Conservation (phyloP, 2,797 vertebrate genomes). For the Bradypodion ventrale region DNA sequence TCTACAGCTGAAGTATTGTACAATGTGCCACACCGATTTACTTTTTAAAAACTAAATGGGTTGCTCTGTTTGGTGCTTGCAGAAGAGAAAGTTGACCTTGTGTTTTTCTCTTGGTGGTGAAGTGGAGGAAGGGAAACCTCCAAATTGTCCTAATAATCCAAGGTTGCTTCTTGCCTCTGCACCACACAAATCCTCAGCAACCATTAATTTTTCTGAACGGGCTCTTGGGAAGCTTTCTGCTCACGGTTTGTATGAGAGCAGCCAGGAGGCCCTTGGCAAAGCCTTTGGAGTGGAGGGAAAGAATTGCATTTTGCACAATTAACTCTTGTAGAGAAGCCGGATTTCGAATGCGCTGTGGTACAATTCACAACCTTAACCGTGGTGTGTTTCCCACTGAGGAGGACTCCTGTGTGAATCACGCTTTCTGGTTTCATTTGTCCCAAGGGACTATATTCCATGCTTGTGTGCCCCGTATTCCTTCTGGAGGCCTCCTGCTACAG, state of each 20-base stretch:
- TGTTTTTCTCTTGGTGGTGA: not conserved
- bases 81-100: not conserved
- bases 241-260: not conserved
- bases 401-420: not conserved
- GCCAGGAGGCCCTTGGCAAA: not conserved
- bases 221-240: not conserved
- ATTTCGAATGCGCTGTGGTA: not conserved
- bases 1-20: not conserved
- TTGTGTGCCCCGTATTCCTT: not conserved
- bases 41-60: not conserved
- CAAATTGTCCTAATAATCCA: not conserved
- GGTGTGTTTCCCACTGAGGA: not conserved
- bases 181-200: not conserved
- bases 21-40: not conserved
- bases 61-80: not conserved
- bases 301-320: not conserved
- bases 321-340: not conserved
- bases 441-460: not conserved
- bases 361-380: not conserved
- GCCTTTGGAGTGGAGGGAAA: not conserved
- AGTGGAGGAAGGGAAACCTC: not conserved
- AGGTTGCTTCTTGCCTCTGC: not conserved
- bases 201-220: not conserved
- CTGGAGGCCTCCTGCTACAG: not conserved
- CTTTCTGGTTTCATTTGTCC: not conserved